A percentile compares a stretch with the other conserved stretches of the same genome.
These are phyloP conservation scores for Tetragnatha versicolor DNA, from an alignment of 1,140 invertebrate genomes.

Conservation along the genomic window DNA sequence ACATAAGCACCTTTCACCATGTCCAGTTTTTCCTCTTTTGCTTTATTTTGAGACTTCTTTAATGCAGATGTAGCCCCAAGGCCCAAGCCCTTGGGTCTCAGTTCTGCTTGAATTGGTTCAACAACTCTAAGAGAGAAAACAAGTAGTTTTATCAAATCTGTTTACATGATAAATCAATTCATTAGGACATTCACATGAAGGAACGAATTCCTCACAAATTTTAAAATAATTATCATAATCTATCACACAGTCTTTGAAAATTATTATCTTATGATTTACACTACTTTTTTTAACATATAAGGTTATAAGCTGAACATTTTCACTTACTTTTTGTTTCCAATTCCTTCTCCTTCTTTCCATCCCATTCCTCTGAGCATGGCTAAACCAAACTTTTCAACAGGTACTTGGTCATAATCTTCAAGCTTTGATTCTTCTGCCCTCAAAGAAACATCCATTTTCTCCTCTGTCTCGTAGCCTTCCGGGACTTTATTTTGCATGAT, in stretches of 20 bases:
- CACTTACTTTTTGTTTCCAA: conserved; percentile 51
- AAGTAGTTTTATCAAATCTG: neutral
- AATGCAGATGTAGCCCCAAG: conserved; percentile 77
- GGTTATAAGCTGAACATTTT: neutral
- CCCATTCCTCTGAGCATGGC: conserved; percentile 96
- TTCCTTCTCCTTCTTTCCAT: conserved; percentile 72
- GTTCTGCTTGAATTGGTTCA: conserved; percentile 67
- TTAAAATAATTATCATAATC: no score
- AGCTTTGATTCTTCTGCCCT: conserved; percentile 67
- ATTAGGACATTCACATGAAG: no score
- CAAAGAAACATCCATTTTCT: conserved; percentile 66
- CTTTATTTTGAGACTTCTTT: conserved; percentile 62
- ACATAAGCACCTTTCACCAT: conserved; percentile 70
- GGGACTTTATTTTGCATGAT: conserved; percentile 67
- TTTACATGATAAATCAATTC: neutral
- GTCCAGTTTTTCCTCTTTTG: conserved; percentile 71
- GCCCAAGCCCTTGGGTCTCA: conserved; percentile 89
- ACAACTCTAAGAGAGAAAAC: conserved; percentile 66
- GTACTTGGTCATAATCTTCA: conserved; percentile 90
- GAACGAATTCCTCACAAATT: no score
- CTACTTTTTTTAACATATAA: neutral
- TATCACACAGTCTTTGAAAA: neutral
- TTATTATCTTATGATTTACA: neutral
- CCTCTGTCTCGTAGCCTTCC: conserved; percentile 67
- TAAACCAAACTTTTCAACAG: conserved; percentile 85